Evolutionary conservation across 2,888 invertebrate species (phyloP), one percentile per base, ranked within the genome.

Genomic region (Cryptocephalus primarius): DNA sequence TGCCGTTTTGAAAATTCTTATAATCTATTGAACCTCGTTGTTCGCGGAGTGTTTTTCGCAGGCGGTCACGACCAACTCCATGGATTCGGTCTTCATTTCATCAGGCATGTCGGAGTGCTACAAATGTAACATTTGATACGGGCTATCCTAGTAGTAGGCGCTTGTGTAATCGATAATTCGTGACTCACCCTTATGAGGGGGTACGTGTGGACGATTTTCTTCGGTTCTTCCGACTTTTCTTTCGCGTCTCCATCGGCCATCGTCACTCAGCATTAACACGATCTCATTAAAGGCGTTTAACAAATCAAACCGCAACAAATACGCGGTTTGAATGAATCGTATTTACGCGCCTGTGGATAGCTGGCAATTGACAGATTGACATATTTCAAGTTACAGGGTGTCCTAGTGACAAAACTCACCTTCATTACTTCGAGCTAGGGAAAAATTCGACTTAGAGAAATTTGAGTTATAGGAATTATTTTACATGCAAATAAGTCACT

Each of bases 31-130:
- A 70, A 83, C 85, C 75, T 86, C 85, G 68, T 92, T 90, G 72
- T 92, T 94, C 8, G 80, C 72, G 0, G 88, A 74, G 70, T 79
- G 86, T 72, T 94, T 94, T 72, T 96, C 95, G 66, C 93, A 92
- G 0, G 94, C 94, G 3, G 92, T 90, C 44, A 93, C 89, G 53
- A 88, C 87, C 55, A 93, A 70, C 68, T 95, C 94, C 71, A 94
- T 80, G 1, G 88, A 85, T 72, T 96, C 95, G 32, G 78, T 78
- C 60, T 84, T 84, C 83, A 93, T 89, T 71, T 95, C 94, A 58
- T 94, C 93, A 32, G 80, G 76, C 94, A 96, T 94, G 68, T 96
- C 95, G 1, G 87, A 83, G 69, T 87, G 83, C 91, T 91, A 72
- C 67, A 70, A 31, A 32, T 22, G 38, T 12, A 40, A 43, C 34